Evolutionary conservation across 2,113 vertebrate genomes (phyloP).

Genomic region (Polypterus senegalus): DNA sequence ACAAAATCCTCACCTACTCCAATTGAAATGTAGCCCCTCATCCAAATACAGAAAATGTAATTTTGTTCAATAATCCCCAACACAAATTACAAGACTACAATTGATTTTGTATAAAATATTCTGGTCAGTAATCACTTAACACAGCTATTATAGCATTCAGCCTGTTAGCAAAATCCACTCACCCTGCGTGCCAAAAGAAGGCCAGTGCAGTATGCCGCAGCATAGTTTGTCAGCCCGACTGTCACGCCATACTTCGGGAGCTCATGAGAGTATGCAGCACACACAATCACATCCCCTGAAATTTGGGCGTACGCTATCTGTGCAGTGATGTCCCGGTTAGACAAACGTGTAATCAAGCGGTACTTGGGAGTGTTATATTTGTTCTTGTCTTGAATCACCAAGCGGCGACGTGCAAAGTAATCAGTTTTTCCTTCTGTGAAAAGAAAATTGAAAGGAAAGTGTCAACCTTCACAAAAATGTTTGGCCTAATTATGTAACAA

Average conservation of each 20-base stretch:
- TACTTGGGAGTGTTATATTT: constrained; percentile 17
- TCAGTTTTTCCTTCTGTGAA: constrained; percentile 13
- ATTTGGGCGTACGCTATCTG: constrained; percentile 9
- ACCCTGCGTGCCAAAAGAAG: constrained; percentile 4
- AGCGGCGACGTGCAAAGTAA: constrained; percentile 11
- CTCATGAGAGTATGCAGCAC: constrained; percentile 8
- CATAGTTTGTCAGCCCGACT: constrained; percentile 12
- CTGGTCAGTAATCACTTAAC: neutral
- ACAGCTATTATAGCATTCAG: neutral
- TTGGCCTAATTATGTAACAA: too few species aligned
- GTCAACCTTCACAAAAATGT: too few species aligned
- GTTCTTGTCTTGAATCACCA: constrained; percentile 15
- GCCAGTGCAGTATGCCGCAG: constrained; percentile 7
- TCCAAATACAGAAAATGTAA: neutral
- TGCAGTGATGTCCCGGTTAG: constrained; percentile 10
- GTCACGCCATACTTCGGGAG: constrained; percentile 5
- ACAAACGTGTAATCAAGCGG: constrained; percentile 8
- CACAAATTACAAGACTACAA: neutral
- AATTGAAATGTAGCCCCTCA: neutral
- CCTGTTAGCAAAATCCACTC: neutral
- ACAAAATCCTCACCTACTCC: neutral
- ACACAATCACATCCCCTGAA: constrained; percentile 3
- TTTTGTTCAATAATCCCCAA: neutral
- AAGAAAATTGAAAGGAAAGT: neutral
- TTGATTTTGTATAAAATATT: neutral